Base-by-base conservation (phyloP, 2,797 vertebrate species). In the Pelochelys cantorii region DNA sequence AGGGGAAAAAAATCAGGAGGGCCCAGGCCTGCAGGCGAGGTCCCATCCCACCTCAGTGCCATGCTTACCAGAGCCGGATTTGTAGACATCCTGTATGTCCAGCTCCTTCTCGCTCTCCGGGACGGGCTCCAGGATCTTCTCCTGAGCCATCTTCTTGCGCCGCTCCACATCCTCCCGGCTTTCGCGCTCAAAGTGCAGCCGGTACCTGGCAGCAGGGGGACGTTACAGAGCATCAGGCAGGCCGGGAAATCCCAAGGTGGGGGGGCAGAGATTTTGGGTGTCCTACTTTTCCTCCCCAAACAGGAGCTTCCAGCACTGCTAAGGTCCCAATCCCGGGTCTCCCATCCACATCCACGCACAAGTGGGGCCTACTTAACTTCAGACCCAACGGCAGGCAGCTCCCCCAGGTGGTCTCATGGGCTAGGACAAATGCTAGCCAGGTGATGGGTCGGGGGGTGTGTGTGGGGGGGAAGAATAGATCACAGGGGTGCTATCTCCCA, bases 171-270 rank as follows among this genome's bases (percentile, higher is more conserved):
- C 99, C 75, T 99, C 99, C 81, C 98, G 98, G 94, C 98, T 99
- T 88, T 99, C 99, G 81, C 98, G 98, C 86, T 99, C 99, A 97
- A 99, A 99, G 95, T 99, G 99, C 83, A 99, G 96, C 82, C 98
- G 98, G 91, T 98, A 99, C 97, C 99, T 99, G 90, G 82, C 91
- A 53, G 9, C 11, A 4, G 82, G 5, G n/a, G 23, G 10, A 52
- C 54, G 56, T 20, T 27, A 14, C 20, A 74, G 34, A 4, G 31
- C 34, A 71, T 71, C 34, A 11, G 68, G 34, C 68, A 10, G 5
- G 18, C n/a, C 2, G 18, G 65, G 65, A 71, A 31, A 71, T 18
- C 65, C 5, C 53, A 54, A 5, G 65, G 42, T 18, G 60, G 10
- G 65, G 65, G n/a, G 60, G 13, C 60, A 27, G 74, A 75, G 13